Conservation (phyloP, 2,113 vertebrate species). For the Tiliqua scincoides region DNA sequence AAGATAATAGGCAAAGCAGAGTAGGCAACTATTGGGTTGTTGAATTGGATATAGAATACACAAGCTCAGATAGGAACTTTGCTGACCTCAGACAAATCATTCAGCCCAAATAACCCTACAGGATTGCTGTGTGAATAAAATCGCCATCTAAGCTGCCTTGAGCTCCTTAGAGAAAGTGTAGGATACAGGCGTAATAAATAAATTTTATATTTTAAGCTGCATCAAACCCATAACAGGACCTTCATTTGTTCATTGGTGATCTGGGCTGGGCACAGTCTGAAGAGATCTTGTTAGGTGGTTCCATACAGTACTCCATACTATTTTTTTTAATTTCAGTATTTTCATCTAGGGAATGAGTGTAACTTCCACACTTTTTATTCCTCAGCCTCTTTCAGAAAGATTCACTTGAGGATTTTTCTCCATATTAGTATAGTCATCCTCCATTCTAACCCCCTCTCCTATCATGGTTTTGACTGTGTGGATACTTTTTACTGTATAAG, state of each 20-base stretch:
- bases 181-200: neutral
- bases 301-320: neutral
- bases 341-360: neutral
- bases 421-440: conserved; percentile 43
- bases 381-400: neutral
- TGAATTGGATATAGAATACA: neutral
- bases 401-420: neutral
- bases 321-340: neutral
- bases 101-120: neutral
- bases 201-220: neutral
- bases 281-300: neutral
- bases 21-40: neutral
- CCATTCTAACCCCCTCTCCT: conserved; percentile 46
- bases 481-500: conserved; percentile 24
- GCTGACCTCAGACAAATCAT: neutral
- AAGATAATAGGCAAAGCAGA: neutral
- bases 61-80: neutral
- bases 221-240: neutral
- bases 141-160: neutral
- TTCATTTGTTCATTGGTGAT: neutral
- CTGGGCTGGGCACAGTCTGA: neutral
- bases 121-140: neutral
- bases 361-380: conserved; percentile 5
- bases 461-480: conserved; percentile 54
- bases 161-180: too few relatives aligned